phyloP scores from a whole-genome alignment of 2,113 vertebrate genomes.

The Synodontis membranacea region DNA sequence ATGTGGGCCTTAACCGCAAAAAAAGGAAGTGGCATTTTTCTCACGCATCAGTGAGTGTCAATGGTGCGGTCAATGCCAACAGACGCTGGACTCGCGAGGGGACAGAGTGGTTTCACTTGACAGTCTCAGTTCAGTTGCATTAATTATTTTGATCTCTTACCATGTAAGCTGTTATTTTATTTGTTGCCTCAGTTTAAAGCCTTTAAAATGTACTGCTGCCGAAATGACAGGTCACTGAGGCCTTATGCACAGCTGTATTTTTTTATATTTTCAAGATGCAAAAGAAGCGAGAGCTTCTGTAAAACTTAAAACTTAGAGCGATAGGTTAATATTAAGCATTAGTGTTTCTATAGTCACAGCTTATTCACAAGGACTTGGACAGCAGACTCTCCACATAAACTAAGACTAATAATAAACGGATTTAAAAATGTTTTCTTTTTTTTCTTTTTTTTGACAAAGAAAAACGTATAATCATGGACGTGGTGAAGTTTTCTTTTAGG shows the following conservation, averaged over 20 bases:
- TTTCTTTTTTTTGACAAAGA: neutral
- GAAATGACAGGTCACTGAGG: slow-evolving; percentile 1
- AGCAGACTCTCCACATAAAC: neutral
- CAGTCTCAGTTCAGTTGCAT: neutral
- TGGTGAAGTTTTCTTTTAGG: neutral
- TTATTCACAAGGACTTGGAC: neutral
- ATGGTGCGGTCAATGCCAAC: neutral
- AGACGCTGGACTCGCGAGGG: neutral
- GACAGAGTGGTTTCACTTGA: neutral
- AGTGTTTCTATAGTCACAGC: neutral
- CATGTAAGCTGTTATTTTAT: neutral
- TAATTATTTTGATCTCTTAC: neutral
- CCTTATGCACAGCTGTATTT: slow-evolving; percentile 15
- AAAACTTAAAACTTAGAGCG: neutral
- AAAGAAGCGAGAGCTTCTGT: neutral
- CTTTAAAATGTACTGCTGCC: neutral
- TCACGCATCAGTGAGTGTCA: slow-evolving; percentile 12
- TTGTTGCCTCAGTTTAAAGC: neutral
- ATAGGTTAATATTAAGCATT: neutral
- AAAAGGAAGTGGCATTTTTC: slow-evolving; percentile 45
- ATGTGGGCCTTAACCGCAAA: neutral
- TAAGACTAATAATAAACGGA: neutral
- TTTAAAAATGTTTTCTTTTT: neutral
- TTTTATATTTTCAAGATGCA: neutral
- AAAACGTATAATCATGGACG: neutral